These are phyloP conservation scores for Notodonta dromedarius DNA, from an alignment of 2,888 invertebrate species.

Conservation along the genomic window DNA sequence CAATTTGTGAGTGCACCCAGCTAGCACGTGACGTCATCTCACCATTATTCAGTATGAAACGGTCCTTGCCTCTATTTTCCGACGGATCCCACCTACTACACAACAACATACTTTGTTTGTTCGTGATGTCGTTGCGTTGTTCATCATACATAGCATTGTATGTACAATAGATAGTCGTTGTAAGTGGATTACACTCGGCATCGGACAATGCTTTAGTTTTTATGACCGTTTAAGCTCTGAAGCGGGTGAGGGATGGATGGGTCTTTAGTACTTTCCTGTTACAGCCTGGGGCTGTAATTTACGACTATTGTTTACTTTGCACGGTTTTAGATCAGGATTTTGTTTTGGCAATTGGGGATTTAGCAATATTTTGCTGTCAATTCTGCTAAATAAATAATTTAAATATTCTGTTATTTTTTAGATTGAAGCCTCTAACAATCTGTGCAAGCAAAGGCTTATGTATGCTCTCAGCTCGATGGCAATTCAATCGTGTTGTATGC, in stretches of 20 bases:
- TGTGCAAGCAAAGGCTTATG: too few species aligned
- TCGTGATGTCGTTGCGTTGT: constrained; percentile 49
- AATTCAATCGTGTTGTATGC: too few species aligned
- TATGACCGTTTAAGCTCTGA: constrained; percentile 58
- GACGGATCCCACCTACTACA: constrained; percentile 27
- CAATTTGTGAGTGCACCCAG: constrained; percentile 29
- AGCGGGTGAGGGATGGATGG: constrained; percentile 55
- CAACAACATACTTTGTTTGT: constrained; percentile 42
- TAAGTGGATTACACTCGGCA: constrained; percentile 67
- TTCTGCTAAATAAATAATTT: too few species aligned
- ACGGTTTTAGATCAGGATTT: constrained; percentile 29
- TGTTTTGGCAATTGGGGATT: constrained; percentile 18
- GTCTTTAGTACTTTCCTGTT: constrained; percentile 57
- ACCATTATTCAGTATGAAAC: constrained; percentile 51
- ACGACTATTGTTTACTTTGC: constrained; percentile 50
- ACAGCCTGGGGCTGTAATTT: constrained; percentile 56
- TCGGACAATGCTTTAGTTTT: constrained; percentile 66
- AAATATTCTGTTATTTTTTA: too few species aligned
- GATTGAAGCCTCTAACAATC: too few species aligned
- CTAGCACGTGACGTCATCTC: constrained; percentile 41
- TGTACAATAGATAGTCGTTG: constrained; percentile 49
- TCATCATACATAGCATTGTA: constrained; percentile 50
- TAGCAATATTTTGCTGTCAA: neutral
- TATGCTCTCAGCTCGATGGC: too few species aligned
- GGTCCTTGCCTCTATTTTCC: constrained; percentile 44